Base-by-base conservation (phyloP, 2,888 invertebrate species). In the Acronicta psi region DNA sequence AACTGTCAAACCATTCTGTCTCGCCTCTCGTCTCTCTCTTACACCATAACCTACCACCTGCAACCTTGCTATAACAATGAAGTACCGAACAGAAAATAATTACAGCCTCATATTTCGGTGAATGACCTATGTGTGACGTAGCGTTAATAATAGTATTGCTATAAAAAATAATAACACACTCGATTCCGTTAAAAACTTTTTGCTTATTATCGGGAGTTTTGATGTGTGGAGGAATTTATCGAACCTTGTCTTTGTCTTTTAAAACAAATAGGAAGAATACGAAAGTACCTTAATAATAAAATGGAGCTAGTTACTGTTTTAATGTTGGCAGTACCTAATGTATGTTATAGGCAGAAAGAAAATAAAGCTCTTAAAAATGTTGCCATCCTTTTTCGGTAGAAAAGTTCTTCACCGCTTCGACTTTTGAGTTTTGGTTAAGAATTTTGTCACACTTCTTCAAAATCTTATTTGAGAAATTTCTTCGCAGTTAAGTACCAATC, bases 121-220 rank as follows among this genome's bases (percentile, higher is more conserved):
- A 74, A 69, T 36, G 71, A 74, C 65, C 75, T 51, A 43, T 64
- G 70, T 51, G 41, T 64, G 70, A 64, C 50, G 74, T 51, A 44
- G 54, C 47, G 44, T 50, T 60, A 55, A 45, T 68, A 65, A 61
- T 68, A 59, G 53, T 59, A 73, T 59, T 13, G 40, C 17, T 16
- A 31, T 42, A 25, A 44, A 49, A 57, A 51, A 49, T 44, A 41
- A 53, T 51, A 40, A 34, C 31, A 29, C 38, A 34, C 14, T 11
- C 0, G 47, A 25, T 17, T 25, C 36, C 11, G 18, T 47, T 63
- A 18, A 34, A 40, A 36, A 51, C 18, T 44, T 41, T 65, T 51
- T 41, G 43, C 44, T 41, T 34, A 52, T 46, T 64, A 17, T 25
- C 42, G 10, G 8, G 14, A 25, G 10, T 40, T 36, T 10, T 36